Evolutionary conservation across 64 coral and sea anemone genomes (phyloP), one percentile per base, ranked within the genome.

Genomic region (Actinia equina): DNA sequence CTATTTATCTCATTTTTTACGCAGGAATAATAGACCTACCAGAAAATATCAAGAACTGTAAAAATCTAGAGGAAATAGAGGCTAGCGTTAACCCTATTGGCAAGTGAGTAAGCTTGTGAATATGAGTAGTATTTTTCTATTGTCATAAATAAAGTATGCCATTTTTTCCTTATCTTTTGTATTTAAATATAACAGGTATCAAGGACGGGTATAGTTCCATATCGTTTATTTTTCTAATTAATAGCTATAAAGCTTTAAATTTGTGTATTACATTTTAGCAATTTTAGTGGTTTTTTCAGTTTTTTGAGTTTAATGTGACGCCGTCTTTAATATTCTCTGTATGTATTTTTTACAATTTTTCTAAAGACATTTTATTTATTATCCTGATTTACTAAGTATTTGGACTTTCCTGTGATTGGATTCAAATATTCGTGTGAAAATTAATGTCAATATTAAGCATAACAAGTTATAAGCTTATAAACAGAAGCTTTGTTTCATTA

Each of bases 21-120:
- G 17, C 44, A 99, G 97, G 97, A 80, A 95, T 99, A 44, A 93
- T 95, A 45, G 97, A 95, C 78, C 84, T 99, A 19, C 97, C 97
- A 52, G 97, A 99, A 49, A 99, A 86, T 76, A 87, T 99, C 52
- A 92, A 93, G 85, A 90, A 86, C 8, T 99, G 97, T 82, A 95
- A 91, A 82, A 83, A 86, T 52, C 86, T 99, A 41, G 77, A 93
- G 76, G 89, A 99, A n/a, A 84, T 99, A 63, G 97, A 99, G 59
- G 97, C 94, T 0, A 95, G 97, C 53, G 97, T 99, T 0, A 99
- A 99, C 62, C 97, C 93, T 3, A 86, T 99, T 22, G 97, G 91
- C 45, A 95, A 99, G 97, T 99, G 62, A 90, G 97, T 94, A 71
- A 65, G 51, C 45, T 69, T 26, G 12, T 27, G 69, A 3, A 25